phyloP scores from a whole-genome alignment of 1,140 invertebrate genomes.

The Wiebesia pumilae region DNA sequence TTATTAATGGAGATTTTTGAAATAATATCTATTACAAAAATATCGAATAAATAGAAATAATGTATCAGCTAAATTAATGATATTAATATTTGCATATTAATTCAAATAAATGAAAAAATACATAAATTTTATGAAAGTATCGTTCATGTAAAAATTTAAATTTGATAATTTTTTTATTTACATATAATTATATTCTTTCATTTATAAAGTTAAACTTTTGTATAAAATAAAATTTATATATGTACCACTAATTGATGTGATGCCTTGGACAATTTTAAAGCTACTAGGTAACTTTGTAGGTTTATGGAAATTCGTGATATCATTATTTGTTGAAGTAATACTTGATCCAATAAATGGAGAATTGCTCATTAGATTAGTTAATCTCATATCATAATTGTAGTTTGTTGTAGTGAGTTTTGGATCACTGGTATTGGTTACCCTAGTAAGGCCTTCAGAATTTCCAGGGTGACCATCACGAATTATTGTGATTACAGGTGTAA shows the following conservation, averaged over 20 bases:
- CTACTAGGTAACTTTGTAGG: not conserved
- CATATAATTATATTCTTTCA: too few species aligned
- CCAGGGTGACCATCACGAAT: conserved; percentile 24
- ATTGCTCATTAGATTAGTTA: conserved; percentile 15
- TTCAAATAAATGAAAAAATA: too few species aligned
- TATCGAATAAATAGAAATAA: too few species aligned
- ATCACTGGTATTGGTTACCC: not conserved
- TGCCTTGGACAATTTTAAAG: not conserved
- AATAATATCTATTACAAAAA: too few species aligned
- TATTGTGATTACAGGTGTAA: conserved; percentile 41
- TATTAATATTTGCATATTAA: too few species aligned
- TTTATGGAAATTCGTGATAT: conserved; percentile 10
- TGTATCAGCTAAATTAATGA: too few species aligned
- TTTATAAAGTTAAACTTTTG: too few species aligned
- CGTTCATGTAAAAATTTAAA: too few species aligned
- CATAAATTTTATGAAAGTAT: too few species aligned
- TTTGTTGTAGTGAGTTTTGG: conserved; percentile 1
- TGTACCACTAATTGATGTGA: not conserved
- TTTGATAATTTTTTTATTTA: too few species aligned
- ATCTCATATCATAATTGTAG: not conserved
- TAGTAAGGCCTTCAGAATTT: not conserved
- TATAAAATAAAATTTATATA: too few species aligned
- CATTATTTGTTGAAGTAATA: conserved; percentile 39
- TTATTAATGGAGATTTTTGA: too few species aligned
- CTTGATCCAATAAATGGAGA: conserved; percentile 44